Base-by-base conservation (phyloP, 2,888 invertebrate species). In the Tetranychus piercei region DNA sequence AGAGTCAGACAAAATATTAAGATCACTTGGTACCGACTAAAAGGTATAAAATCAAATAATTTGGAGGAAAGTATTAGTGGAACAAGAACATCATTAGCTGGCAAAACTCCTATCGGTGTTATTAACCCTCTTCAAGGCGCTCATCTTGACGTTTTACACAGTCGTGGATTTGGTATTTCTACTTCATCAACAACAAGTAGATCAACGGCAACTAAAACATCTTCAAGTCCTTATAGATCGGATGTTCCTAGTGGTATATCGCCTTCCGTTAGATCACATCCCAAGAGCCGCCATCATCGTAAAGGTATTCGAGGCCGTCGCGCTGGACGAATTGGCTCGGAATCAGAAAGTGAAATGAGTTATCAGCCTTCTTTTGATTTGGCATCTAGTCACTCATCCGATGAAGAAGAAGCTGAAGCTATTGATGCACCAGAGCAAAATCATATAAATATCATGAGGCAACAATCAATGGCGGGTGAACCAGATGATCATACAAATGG, bases 371-470 rank as follows among this genome's bases (percentile, higher is more conserved):
- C 82, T 80, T 85, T 95, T 76, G 94, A 94, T 80, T 86, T 95
- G 73, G 94, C 94, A 18, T 94, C 94, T 73, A 94, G 94, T 81
- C 95, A 95, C 84, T 93, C 93, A 11, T 94, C 93, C 72, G 95
- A 95, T 80, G 94, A 95, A 78, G 88, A 88, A 74, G 86, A 87
- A 77, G 84, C 76, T 55, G 70, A 75, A 8, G 22, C 72, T 9
- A 74, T 64, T 43, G 69, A 69, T 69, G 73, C 75, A 7, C 76
- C 75, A 8, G 45, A 74, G 55, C 74, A 76, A 34, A 76, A 76
- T 67, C 74, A 75, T 44, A 76, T 76, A 69, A 76, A 76, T 71
- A 44, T 55, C 3, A 64, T 73, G 6, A 73, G 75, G 65, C 72
- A 74, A 64, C 73, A 76, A 73, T 23, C 75, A 20, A 23, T 71